Conservation (phyloP, 2,797 vertebrate genomes). For the Crax fasciolata region DNA sequence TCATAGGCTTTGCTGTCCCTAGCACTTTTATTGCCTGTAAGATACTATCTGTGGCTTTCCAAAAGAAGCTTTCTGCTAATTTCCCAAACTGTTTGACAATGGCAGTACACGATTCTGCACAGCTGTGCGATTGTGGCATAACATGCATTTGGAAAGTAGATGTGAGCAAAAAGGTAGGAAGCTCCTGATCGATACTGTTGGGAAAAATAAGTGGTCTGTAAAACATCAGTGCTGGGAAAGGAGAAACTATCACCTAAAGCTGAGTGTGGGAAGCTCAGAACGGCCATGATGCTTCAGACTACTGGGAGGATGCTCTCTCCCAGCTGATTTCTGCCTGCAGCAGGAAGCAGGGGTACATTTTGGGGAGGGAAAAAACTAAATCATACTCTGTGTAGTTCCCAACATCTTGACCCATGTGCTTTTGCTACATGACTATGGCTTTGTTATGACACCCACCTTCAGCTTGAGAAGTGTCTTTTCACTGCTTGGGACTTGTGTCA, state of each 20-base stretch:
- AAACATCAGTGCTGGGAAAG: not conserved
- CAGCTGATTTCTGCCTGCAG: not conserved
- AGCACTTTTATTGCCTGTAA: not conserved
- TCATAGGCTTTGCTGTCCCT: not conserved
- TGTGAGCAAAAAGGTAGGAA: not conserved
- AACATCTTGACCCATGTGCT: not conserved
- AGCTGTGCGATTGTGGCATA: slow-evolving; percentile 12
- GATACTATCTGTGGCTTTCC: not conserved
- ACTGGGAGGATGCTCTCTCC: not conserved
- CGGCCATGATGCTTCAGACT: not conserved
- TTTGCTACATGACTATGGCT: not conserved
- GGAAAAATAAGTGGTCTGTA: not conserved
- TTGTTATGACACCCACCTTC: slow-evolving; percentile 16
- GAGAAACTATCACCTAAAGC: not conserved
- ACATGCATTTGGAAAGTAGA: not conserved
- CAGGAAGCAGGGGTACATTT: not conserved
- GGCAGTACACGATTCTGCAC: not conserved
- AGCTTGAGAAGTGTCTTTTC: slow-evolving; percentile 8
- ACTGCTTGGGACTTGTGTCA: not conserved
- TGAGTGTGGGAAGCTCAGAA: not conserved
- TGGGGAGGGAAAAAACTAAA: not conserved
- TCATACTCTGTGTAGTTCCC: not conserved
- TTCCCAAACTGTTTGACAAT: not conserved
- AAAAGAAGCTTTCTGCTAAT: slow-evolving; percentile 5
- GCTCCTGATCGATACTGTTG: not conserved